Evolutionary conservation across 37 sponge, comb jelly and placozoan species (phyloP), one percentile per base, ranked within the genome.

Genomic region (Mnemiopsis leidyi): DNA sequence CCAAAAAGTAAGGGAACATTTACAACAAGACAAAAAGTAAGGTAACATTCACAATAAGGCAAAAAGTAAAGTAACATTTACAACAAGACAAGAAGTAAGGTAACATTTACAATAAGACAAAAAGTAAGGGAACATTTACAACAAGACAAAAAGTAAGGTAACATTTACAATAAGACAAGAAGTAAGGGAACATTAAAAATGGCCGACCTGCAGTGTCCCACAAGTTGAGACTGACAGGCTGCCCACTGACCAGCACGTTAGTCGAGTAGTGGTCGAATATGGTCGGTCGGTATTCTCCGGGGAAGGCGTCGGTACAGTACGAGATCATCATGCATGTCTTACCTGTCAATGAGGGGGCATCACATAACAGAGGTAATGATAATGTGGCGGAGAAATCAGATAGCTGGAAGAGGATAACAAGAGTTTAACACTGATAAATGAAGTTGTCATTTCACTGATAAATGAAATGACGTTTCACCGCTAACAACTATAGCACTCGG

Each of bases 261-360:
- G 75, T 71, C 2, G 75, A 29, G 75, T 71, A 71, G 75, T 71
- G 25, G 20, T 71, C 75, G 20, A 71, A 71, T 71, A 71, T 71
- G 20, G 75, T 71, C n/a, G 75, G 75, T 71, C 75, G 7, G 75
- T 71, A 71, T 18, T 71, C 75, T 18, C 75, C 75, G n/a, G 75
- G 75, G n/a, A 71, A 71, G 21, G 75, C 75, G 75, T 71, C 75
- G n/a, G 75, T 71, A 28, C 75, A 71, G n/a, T 71, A 71, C 30
- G 75, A 71, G 25, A 71, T 71, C n/a, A 71, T 13, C 75, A 71
- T 71, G 75, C 75, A 71, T 18, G 75, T 71, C 30, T 71, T 71
- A 71, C 75, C 75, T 71, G 25, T 21, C 20, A 67, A 67, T 67
- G 68, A 20, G 68, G 68, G 68, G 68, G 68, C 18, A n/a, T n/a